Base-by-base conservation (phyloP, 2,113 vertebrate genomes). In the Petrocephalus microphthalmus region DNA sequence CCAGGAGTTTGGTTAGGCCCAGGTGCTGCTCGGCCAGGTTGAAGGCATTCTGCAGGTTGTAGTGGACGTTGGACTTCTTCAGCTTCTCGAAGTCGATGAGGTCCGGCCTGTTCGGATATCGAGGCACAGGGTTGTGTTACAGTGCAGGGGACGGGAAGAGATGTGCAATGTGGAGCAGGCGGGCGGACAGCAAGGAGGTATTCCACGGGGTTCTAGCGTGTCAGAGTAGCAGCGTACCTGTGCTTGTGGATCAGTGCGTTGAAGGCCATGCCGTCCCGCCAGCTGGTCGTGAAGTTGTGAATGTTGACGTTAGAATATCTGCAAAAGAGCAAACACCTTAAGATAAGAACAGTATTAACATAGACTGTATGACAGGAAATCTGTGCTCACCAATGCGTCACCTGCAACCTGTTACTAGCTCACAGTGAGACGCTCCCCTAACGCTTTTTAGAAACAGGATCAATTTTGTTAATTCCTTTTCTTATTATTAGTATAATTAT, bases 191-290 rank as follows among this genome's bases (percentile, higher is more conserved):
- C 7, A 78, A 13, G 17, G 37, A 78, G 71, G 29, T 19, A 78
- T 37, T 37, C 64, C 4, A 5, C 64, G 7, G 29, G 29, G 15
- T 17, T 74, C 71, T 42, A 22, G 45, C 42, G 3, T 83, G 81
- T 37, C 2, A 83, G 29, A n/a, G 37, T 47, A 19, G 19, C 17
- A 47, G 1, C 5, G 45, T 93, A 99, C 98, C 98, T 97, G 96
- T 99, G 98, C 93, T 99, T 99, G 93, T 99, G 98, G 91, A 99
- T 98, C 88, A 99, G 96, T 2, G 98, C 98, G 2, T 99, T 99
- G 95, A 99, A 99, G 5, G 98, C 98, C 98, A 99, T 99, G 10
- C 98, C 98, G 0, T 99, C 98, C 83, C 98, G 96, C 98, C 98
- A 99, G 95, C 98, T 99, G 0, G 97, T 99, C 52, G 95, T 97